phyloP scores from a whole-genome alignment of 2,797 vertebrate species.

The Gobionotothen gibberifrons region DNA sequence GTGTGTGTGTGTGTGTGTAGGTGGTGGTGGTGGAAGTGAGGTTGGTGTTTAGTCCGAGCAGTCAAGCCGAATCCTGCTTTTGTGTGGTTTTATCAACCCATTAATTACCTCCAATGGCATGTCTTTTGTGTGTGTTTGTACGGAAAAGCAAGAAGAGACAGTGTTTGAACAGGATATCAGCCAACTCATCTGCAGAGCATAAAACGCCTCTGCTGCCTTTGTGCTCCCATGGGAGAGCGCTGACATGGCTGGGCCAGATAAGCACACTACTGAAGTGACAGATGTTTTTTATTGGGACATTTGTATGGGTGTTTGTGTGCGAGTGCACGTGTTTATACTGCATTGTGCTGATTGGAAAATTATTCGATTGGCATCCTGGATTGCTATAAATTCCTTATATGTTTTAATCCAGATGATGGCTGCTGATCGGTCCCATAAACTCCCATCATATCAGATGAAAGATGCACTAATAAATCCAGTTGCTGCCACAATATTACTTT shows the following conservation, averaged over 20 bases:
- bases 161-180: constrained; percentile 78
- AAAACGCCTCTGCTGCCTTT: constrained; percentile 62
- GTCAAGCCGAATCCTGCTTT: constrained; percentile 30
- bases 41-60: constrained; percentile 42
- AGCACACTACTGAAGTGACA: constrained; percentile 67
- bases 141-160: constrained; percentile 64
- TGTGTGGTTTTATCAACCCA: constrained; percentile 45
- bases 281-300: constrained; percentile 59
- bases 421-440: constrained; percentile 48
- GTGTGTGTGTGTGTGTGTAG: background rate
- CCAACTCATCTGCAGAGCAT: constrained; percentile 63
- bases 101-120: constrained; percentile 85
- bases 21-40: constrained; percentile 7
- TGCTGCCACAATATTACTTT: constrained; percentile 18
- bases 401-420: constrained; percentile 74
- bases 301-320: constrained; percentile 36
- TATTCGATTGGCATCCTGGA: constrained; percentile 46
- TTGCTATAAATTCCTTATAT: constrained; percentile 59
- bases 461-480: constrained; percentile 35
- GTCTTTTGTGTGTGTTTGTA: constrained; percentile 73
- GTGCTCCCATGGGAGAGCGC: constrained; percentile 50
- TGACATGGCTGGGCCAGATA: constrained; percentile 77
- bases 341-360: constrained; percentile 57
- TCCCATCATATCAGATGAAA: constrained; percentile 49
- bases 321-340: constrained; percentile 1